Conservation (phyloP, 2,888 invertebrate genomes). For the Ommatoiulus sabulosus region DNA sequence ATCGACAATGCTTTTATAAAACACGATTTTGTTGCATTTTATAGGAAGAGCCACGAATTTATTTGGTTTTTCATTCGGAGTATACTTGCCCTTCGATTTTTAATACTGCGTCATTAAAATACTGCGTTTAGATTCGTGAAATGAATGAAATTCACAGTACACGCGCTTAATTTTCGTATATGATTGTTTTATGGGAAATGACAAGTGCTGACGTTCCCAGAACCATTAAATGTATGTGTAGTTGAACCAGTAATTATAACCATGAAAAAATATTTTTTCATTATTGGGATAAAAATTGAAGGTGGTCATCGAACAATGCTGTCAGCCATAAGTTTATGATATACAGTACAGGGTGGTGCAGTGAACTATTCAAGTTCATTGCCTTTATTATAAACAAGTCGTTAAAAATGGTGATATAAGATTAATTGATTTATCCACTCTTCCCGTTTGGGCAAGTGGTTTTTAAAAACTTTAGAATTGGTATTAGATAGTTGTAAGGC, state of each 20-base stretch:
- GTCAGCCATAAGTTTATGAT: too few species aligned
- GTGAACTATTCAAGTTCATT: too few species aligned
- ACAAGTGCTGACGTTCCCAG: neutral
- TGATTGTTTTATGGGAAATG: neutral
- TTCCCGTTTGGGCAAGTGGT: too few species aligned
- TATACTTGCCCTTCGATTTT: neutral
- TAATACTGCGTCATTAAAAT: conserved; percentile 6
- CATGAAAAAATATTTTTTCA: neutral
- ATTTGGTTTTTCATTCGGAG: neutral
- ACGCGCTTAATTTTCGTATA: neutral
- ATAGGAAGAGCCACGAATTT: neutral
- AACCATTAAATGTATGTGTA: neutral
- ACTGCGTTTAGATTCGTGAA: conserved; percentile 34
- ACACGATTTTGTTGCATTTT: neutral
- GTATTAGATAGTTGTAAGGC: too few species aligned
- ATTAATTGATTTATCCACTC: too few species aligned
- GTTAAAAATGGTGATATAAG: too few species aligned
- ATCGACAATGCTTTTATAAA: neutral
- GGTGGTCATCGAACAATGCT: too few species aligned
- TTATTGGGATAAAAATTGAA: too few species aligned
- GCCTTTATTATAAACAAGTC: too few species aligned
- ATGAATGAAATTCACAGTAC: neutral
- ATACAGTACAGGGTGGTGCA: too few species aligned
- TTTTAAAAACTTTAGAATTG: too few species aligned
- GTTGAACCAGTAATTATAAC: neutral